Percentiles rank a stretch among this genome's conserved stretches.
Conservation (phyloP, 2,888 invertebrate species). For the Drosophila suboccidentalis region DNA sequence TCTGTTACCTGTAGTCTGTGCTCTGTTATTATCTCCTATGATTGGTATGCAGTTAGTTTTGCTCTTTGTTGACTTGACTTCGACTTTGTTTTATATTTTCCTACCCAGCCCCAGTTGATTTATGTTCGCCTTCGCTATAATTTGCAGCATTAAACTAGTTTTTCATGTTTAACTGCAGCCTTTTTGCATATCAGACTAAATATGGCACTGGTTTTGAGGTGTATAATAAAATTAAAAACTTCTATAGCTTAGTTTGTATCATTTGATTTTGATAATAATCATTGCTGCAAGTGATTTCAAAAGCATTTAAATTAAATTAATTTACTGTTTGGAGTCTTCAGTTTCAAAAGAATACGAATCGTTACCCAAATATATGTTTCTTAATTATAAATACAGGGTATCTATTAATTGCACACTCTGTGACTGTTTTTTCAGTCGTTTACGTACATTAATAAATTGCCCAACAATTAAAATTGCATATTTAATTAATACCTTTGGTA, state of each 20-base stretch:
- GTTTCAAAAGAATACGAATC: background rate
- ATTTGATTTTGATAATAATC: background rate
- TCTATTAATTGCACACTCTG: background rate
- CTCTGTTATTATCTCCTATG: constrained; percentile 64
- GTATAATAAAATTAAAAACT: constrained; percentile 7
- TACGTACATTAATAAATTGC: constrained; percentile 13
- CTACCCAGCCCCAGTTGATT: constrained; percentile 46
- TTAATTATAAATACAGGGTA: background rate
- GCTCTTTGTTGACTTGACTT: constrained; percentile 33
- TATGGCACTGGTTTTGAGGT: constrained; percentile 2
- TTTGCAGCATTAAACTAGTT: constrained; percentile 49
- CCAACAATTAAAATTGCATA: constrained; percentile 25
- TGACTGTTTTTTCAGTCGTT: background rate
- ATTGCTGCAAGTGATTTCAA: too few relatives aligned
- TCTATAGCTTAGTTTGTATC: background rate
- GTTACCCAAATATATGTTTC: background rate
- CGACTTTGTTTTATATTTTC: constrained; percentile 34
- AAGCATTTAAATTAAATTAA: background rate
- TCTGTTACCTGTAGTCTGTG: constrained; percentile 13
- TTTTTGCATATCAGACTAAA: constrained; percentile 24
- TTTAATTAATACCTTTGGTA: constrained; percentile 11
- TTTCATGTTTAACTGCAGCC: constrained; percentile 23
- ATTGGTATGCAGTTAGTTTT: constrained; percentile 52
- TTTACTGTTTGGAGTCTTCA: background rate
- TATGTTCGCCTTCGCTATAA: constrained; percentile 49